Evolutionary conservation across 2,113 vertebrate species (phyloP).

Genomic region (human (Homo sapiens)): GRCh38 chr18:44683501-44684000

Average conservation of each 20-base stretch:
- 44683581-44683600: conserved; percentile 63
- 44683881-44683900: conserved; percentile 78
- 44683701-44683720: conserved; percentile 68
- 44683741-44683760: conserved; percentile 83
- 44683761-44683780: conserved; percentile 89
- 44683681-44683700: conserved; percentile 64
- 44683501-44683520: conserved; percentile 43
- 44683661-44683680: conserved; percentile 75
- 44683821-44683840: conserved; percentile 83
- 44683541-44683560: conserved; percentile 27
- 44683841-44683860: conserved; percentile 85
- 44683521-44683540: conserved; percentile 41
- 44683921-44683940: conserved; percentile 76
- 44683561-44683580: background rate
- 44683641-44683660: conserved; percentile 34
- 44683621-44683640: background rate
- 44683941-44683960: conserved; percentile 63
- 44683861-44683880: conserved; percentile 81
- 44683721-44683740: conserved; percentile 75
- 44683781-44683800: conserved; percentile 83
- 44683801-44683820: conserved; percentile 84
- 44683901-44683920: conserved; percentile 84
- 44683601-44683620: conserved; percentile 45
- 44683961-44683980: conserved; percentile 54
- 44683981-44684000: conserved; percentile 20